Evolutionary conservation across 1,140 invertebrate species (phyloP).

Genomic region (Drosophila arizonae): DNA sequence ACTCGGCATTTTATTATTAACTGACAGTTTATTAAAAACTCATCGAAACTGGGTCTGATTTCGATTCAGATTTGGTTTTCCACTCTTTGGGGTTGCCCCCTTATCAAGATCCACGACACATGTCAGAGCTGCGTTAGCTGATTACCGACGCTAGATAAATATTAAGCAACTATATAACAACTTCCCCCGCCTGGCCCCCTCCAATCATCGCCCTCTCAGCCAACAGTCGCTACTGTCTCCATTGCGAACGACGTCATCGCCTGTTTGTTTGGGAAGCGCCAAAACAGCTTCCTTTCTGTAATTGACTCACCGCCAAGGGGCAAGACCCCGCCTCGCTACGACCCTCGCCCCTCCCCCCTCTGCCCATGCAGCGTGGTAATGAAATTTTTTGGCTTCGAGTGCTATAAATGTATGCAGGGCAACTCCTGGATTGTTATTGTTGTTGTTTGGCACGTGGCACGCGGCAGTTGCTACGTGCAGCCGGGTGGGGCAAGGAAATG

Average conservation of each 20-base stretch:
- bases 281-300: slow-evolving; percentile 63
- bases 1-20: slow-evolving; percentile 71
- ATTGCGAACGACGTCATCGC: slow-evolving; percentile 55
- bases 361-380: slow-evolving; percentile 33
- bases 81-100: slow-evolving; percentile 26
- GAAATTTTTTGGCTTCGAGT: slow-evolving; percentile 67
- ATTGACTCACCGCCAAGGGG: slow-evolving; percentile 66
- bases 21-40: slow-evolving; percentile 75
- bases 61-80: slow-evolving; percentile 42
- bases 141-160: slow-evolving; percentile 69
- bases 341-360: neutral
- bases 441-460: slow-evolving; percentile 65
- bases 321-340: slow-evolving; percentile 4
- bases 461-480: slow-evolving; percentile 37
- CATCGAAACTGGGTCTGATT: slow-evolving; percentile 51
- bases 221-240: slow-evolving; percentile 8
- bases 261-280: slow-evolving; percentile 37
- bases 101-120: slow-evolving; percentile 72
- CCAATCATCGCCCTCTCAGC: neutral
- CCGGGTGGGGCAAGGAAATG: slow-evolving; percentile 19
- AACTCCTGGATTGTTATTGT: slow-evolving; percentile 30
- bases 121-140: slow-evolving; percentile 61
- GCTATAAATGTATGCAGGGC: slow-evolving; percentile 42
- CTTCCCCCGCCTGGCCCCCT: slow-evolving; percentile 18
- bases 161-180: slow-evolving; percentile 66